Percentiles rank a stretch among this genome's conserved stretches.
Conservation (phyloP, 35 echinoderm and acorn worm species). For the Lytechinus variegatus region DNA sequence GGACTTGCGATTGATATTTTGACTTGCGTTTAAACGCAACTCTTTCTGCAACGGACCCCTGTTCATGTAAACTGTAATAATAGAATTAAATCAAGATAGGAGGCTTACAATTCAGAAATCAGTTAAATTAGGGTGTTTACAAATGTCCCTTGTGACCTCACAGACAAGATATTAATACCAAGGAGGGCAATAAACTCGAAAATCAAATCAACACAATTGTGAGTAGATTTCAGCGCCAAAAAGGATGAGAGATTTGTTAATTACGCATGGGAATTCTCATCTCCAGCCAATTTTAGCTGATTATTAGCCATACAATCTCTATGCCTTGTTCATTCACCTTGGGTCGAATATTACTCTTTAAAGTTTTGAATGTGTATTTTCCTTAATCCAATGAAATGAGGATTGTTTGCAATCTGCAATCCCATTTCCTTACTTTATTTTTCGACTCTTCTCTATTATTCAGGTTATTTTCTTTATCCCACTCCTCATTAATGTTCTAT, state of each 20-base stretch:
- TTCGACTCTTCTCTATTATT: no score
- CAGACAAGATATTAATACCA: not conserved
- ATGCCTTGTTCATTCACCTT: not conserved
- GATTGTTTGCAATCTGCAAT: no score
- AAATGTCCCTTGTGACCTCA: not conserved
- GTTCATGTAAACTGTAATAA: not conserved
- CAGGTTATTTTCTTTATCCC: no score
- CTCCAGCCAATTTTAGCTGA: not conserved
- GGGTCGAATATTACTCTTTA: not conserved
- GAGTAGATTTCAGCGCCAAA: not conserved
- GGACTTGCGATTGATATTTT: no score
- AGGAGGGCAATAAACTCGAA: not conserved
- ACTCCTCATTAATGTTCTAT: no score
- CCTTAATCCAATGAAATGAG: no score
- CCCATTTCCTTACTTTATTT: no score
- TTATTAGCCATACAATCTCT: not conserved
- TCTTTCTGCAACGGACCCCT: no score
- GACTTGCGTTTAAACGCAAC: no score
- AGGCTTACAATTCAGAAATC: not conserved
- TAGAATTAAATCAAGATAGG: not conserved
- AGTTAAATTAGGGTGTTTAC: not conserved
- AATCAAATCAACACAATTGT: not conserved
- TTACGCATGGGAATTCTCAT: not conserved
- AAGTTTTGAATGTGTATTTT: not conserved
- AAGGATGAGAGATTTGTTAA: constrained; percentile 6